These are phyloP conservation scores for Bufo bufo DNA, from an alignment of 2,113 vertebrate genomes.

Conservation along the genomic window DNA sequence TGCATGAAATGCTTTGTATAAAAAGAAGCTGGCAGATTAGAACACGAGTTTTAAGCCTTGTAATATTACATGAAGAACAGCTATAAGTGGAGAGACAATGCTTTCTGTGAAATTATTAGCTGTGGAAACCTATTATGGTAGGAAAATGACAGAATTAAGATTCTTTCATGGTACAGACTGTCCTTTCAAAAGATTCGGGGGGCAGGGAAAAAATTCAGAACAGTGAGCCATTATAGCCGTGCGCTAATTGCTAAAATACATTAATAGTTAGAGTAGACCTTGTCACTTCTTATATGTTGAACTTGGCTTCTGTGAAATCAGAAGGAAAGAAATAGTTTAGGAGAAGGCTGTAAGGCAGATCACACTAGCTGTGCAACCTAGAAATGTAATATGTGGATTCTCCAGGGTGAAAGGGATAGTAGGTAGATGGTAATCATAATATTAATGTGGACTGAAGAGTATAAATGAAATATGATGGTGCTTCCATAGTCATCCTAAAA, in stretches of 20 bases:
- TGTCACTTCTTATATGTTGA: conserved; percentile 37
- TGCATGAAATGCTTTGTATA: conserved; percentile 22
- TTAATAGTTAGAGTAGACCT: conserved; percentile 29
- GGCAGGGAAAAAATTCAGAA: neutral
- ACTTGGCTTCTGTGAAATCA: conserved; percentile 15
- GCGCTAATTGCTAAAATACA: conserved; percentile 44
- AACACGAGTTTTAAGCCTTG: conserved; percentile 32
- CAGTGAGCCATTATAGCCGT: conserved; percentile 21
- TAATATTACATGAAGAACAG: conserved; percentile 24
- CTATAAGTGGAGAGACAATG: conserved; percentile 13
- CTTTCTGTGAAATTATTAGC: conserved; percentile 31
- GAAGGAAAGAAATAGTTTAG: conserved; percentile 26
- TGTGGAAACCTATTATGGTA: conserved; percentile 23
- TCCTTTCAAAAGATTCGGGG: neutral
- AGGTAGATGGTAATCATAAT: neutral
- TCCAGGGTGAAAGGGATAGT: neutral
- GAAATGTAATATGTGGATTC: neutral
- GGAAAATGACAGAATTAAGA: conserved; percentile 24
- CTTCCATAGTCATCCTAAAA: neutral
- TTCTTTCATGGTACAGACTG: neutral
- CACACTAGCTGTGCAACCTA: neutral
- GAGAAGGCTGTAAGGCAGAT: neutral
- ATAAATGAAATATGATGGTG: neutral
- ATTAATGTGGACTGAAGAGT: neutral
- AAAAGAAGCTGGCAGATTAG: conserved; percentile 2